These are phyloP conservation scores for Caerostris extrusa DNA, from an alignment of 1,140 invertebrate genomes.

Conservation along the genomic window DNA sequence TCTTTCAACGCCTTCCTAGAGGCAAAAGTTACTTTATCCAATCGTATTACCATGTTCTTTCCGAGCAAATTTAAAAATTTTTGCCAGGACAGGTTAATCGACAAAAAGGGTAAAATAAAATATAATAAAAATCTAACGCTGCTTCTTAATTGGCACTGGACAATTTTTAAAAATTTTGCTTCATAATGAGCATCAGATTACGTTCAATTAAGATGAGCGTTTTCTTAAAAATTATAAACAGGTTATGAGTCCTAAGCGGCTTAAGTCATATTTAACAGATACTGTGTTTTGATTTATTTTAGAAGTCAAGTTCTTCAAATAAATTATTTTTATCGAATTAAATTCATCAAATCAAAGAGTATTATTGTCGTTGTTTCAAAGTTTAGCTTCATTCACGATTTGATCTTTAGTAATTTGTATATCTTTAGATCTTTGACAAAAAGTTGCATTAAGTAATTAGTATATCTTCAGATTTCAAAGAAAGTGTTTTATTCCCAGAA, in stretches of 20 bases:
- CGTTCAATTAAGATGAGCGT: not conserved
- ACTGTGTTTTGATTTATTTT: not conserved
- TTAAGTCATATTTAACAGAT: not conserved
- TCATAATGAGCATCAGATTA: slow-evolving; percentile 38
- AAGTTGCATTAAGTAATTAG: too few relatives aligned
- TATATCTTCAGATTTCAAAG: too few relatives aligned
- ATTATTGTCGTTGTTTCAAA: too few relatives aligned
- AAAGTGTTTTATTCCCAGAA: too few relatives aligned
- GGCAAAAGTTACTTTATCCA: not conserved
- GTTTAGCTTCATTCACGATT: too few relatives aligned
- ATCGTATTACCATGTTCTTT: not conserved
- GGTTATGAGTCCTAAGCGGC: not conserved
- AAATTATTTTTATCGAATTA: too few relatives aligned
- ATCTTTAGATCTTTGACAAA: too few relatives aligned
- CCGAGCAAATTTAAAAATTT: not conserved
- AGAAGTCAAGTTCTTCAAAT: not conserved
- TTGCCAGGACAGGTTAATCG: not conserved
- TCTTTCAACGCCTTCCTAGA: not conserved
- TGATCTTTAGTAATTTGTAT: too few relatives aligned
- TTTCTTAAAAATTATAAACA: not conserved
- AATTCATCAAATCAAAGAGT: too few relatives aligned
- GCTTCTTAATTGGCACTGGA: slow-evolving; percentile 3
- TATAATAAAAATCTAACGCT: not conserved
- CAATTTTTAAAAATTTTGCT: slow-evolving; percentile 24
- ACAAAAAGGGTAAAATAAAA: not conserved